Evolutionary conservation across 2,797 vertebrate genomes (phyloP), one percentile per base, ranked within the genome.

Genomic region (Phoeniculus purpureus): DNA sequence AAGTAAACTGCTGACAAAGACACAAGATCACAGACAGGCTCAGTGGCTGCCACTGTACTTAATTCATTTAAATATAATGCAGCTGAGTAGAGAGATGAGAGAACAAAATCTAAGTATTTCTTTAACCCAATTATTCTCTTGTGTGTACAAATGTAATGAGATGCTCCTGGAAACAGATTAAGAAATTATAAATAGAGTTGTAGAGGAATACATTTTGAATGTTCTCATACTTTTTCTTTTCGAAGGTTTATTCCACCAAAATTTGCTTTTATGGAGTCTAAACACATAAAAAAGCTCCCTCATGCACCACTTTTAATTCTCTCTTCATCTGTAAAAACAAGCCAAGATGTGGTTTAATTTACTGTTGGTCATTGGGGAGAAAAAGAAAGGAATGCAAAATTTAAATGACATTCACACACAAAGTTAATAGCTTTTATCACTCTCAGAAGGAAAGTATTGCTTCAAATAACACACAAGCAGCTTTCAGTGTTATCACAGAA

Each of bases 341-440:
- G 82, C 45, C 1, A 7, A 92, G 65, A 86, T 93, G 29, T 74
- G 76, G 61, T 75, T 96, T 95, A 96, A 96, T 96, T 96, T 94
- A 93, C 89, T 88, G 93, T 94, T 97, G 78, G 68, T 96, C 96
- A 85, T 89, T 81, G 77, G 82, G 73, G 83, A 85, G 21, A 60
- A 71, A 90, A 86, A 83, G 60, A 90, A 86, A 79, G 65, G 82
- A 96, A 96, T 81, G 89, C 91, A 96, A 96, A 96, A 94, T 94
- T 78, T 89, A 91, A 93, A 91, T 78, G 45, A 65, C 79, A 83
- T 80, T 88, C 70, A 67, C 52, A 60, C 31, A 80, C 83, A 64
- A 93, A 89, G 78, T 89, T 94, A 95, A 92, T 92, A 91, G 91
- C 40, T 87, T 91, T 86, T 91, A 88, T 85, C 76, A 58, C 66